Base-by-base conservation (phyloP, 2,113 vertebrate species). In the Phylloscopus whistleri region DNA sequence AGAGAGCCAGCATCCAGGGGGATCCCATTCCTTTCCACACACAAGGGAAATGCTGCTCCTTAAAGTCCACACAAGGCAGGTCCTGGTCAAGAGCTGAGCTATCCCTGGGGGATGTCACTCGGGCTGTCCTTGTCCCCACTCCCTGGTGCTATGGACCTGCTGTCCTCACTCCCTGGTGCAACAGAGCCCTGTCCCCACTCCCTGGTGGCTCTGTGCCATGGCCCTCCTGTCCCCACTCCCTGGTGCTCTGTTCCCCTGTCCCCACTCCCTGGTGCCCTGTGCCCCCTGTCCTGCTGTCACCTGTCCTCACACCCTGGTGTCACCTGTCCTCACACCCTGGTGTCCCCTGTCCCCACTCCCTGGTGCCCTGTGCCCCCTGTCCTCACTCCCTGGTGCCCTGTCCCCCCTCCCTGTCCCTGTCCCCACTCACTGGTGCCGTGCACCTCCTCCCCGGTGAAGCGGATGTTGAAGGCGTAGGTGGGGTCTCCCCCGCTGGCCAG, bases 391-490 rank as follows among this genome's bases (percentile, higher is more conserved):
- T 31, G 55, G 43, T 46, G 10, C 19, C 28, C 12, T 23, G 11
- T 16, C 16, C 51, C 52, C 52, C 18, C 27, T 52, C 37, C 68
- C 13, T 2, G 23, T 10, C 52, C 52, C 52, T 3, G 28, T 46
- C 11, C 26, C 11, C 1, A 97, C 99, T 98, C 67, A 99, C 99
- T 99, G 92, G 99, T 99, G 93, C 99, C 99, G 2, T 99, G 99
- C 69, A 99, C 99, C 96, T 99, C 99, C 95, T 99, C 99, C 9
- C 99, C 99, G 0, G 99, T 99, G 98, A 99, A 99, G 88, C 99
- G 99, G 78, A 99, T 99, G 98, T 99, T 99, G 96, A 99, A 99
- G 58, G 99, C 99, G 1, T 99, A 99, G 1, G 99, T 99, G 26
- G 99, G 99, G 97, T 99, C 99, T 0, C 99, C 99, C 1, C 99